Conservation (phyloP, 1,140 invertebrate species). For the Homalodisca vitripennis region DNA sequence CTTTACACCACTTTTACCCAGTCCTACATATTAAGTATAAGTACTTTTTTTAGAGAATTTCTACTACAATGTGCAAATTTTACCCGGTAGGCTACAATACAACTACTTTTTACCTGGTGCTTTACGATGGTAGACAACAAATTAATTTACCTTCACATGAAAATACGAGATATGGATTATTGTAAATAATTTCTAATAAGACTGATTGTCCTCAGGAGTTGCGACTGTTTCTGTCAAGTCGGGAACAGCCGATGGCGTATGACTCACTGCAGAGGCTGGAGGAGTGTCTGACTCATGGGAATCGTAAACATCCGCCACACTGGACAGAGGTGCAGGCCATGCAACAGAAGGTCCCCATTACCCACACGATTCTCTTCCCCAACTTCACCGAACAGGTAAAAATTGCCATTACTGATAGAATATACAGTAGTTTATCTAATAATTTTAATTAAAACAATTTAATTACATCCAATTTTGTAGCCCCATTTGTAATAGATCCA, state of each 20-base stretch:
- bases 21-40: no score
- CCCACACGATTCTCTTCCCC: conserved; percentile 86
- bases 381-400: conserved; percentile 84
- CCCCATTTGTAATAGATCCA: no score
- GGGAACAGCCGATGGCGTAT: conserved; percentile 72
- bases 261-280: conserved; percentile 82
- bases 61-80: no score
- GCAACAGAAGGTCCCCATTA: conserved; percentile 91
- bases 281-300: conserved; percentile 72
- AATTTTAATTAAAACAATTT: no score
- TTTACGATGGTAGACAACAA: no score
- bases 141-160: neutral
- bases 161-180: neutral
- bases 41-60: no score
- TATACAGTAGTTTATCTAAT: no score
- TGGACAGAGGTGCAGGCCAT: conserved; percentile 94
- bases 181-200: neutral
- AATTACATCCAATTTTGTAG: no score
- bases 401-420: no score
- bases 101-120: no score
- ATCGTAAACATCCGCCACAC: conserved; percentile 87
- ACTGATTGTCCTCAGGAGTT: conserved; percentile 49
- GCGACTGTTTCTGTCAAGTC: conserved; percentile 70
- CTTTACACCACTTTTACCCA: no score
- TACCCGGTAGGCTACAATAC: no score